Conservation (phyloP, 2,888 invertebrate genomes). For the Amphipoea oculea region DNA sequence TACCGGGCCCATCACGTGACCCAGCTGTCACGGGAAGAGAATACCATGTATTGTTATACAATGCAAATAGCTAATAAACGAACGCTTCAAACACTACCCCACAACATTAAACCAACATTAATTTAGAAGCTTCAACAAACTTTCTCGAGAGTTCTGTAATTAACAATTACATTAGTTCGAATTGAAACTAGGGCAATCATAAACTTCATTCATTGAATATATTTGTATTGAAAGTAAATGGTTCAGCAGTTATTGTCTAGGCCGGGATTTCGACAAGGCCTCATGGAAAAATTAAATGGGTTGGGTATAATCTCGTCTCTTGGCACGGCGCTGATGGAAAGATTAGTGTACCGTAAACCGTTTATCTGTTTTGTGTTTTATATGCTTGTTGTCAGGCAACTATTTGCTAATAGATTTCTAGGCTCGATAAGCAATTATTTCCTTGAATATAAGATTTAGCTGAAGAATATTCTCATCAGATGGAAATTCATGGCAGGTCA, state of each 20-base stretch:
- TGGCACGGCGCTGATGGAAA: background rate
- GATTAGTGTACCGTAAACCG: background rate
- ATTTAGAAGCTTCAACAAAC: background rate
- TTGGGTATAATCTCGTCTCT: constrained; percentile 8
- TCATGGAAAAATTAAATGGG: background rate
- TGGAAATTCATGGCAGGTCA: background rate
- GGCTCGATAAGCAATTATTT: background rate
- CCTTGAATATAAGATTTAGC: background rate
- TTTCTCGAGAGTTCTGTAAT: constrained; percentile 13
- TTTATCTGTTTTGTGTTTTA: background rate
- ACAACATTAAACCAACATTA: background rate
- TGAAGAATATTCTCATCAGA: background rate
- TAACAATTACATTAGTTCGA: constrained; percentile 14
- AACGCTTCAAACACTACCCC: background rate
- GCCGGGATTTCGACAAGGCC: background rate
- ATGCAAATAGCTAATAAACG: background rate
- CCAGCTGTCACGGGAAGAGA: too few relatives aligned
- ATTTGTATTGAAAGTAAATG: constrained; percentile 11
- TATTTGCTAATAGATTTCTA: background rate
- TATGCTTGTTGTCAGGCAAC: background rate
- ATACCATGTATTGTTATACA: too few relatives aligned
- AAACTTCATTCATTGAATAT: constrained; percentile 19
- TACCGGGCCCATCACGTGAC: too few relatives aligned
- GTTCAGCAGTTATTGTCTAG: constrained; percentile 6
- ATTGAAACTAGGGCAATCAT: constrained; percentile 17